A percentile compares a stretch with the other conserved stretches of the same genome.
phyloP scores from a whole-genome alignment of 1,140 invertebrate species.

The Drosophila sturtevanti region DNA sequence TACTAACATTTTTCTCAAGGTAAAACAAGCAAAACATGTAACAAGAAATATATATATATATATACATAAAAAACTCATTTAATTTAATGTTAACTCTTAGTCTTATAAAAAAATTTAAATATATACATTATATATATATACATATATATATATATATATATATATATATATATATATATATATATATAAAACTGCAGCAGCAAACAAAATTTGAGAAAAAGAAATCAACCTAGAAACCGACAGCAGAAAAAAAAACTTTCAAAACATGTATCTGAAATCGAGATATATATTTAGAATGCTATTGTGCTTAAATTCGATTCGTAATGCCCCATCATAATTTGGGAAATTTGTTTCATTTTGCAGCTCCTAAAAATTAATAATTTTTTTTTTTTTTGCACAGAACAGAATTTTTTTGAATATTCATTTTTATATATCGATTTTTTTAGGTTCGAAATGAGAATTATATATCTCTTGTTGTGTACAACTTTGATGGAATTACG shows the following conservation, averaged over 20 bases:
- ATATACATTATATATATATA: neutral
- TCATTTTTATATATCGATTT: neutral
- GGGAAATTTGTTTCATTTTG: neutral
- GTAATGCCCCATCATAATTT: neutral
- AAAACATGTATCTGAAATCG: slow-evolving; percentile 3
- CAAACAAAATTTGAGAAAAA: slow-evolving; percentile 5
- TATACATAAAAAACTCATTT: slow-evolving; percentile 57
- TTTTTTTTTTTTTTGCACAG: neutral
- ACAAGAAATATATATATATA: slow-evolving; percentile 59
- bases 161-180: slow-evolving; percentile 43
- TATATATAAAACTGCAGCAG: slow-evolving; percentile 50
- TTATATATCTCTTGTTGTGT: neutral
- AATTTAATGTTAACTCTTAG: slow-evolving; percentile 75
- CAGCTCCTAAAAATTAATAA: neutral
- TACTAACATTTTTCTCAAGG: slow-evolving; percentile 74
- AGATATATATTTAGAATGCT: neutral
- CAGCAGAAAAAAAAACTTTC: slow-evolving; percentile 17
- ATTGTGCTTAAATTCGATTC: neutral
- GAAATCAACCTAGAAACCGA: neutral
- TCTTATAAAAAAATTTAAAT: slow-evolving; percentile 48
- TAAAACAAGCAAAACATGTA: slow-evolving; percentile 63
- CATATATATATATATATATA: slow-evolving; percentile 40
- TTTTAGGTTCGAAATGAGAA: neutral
- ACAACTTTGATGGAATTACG: slow-evolving; percentile 5
- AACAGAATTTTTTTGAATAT: neutral